A percentile compares a stretch with the other conserved stretches of the same genome.
Evolutionary conservation across 1,140 invertebrate genomes (phyloP).

Genomic region (Leptinotarsa texana): DNA sequence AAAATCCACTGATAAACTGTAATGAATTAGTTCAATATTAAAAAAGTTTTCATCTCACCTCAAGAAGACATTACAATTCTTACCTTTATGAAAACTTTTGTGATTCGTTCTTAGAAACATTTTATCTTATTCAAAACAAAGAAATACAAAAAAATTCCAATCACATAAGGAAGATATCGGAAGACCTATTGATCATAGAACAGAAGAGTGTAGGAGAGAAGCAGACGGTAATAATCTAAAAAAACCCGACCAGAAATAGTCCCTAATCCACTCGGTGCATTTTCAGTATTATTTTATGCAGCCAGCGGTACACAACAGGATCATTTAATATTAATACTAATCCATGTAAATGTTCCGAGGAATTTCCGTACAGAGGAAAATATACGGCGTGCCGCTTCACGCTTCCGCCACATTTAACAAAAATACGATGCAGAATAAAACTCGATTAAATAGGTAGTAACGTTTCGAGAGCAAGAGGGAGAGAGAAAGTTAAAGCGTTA

Average conservation of each 20-base stretch:
- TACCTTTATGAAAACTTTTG: no score
- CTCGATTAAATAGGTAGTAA: constrained; percentile 30
- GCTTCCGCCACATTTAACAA: constrained; percentile 25
- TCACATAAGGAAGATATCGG: no score
- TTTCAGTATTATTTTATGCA: constrained; percentile 11
- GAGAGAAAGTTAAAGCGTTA: constrained; percentile 18
- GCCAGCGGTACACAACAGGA: not conserved
- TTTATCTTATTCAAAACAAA: no score
- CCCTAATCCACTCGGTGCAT: not conserved
- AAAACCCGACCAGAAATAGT: not conserved
- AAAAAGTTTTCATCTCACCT: no score
- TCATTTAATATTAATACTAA: constrained; percentile 22
- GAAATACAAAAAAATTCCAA: no score
- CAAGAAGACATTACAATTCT: no score
- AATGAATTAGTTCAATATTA: no score
- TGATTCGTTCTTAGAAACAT: no score
- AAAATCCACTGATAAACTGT: no score
- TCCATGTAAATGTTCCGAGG: constrained; percentile 10
- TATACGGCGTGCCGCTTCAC: constrained; percentile 14
- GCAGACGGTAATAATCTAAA: not conserved
- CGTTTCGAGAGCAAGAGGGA: constrained; percentile 12
- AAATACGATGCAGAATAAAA: constrained; percentile 30
- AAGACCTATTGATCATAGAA: no score
- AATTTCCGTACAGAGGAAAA: constrained; percentile 17
- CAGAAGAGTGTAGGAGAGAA: no score